phyloP scores from a whole-genome alignment of 2,113 vertebrate genomes.

The Erinaceus europaeus region DNA sequence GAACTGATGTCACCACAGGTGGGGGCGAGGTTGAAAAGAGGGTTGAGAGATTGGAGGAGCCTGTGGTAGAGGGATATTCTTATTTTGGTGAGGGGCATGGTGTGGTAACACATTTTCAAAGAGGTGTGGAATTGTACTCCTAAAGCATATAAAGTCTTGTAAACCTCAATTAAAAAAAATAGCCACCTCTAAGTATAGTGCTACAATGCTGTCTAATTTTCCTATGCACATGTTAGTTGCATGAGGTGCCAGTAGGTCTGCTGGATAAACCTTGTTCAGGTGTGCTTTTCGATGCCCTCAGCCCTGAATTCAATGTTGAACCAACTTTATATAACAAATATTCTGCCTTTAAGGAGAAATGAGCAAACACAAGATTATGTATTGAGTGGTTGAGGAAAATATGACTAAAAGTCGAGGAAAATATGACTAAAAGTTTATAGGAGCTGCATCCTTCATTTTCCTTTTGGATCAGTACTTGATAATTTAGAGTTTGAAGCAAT shows the following conservation, averaged over 20 bases:
- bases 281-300: not conserved
- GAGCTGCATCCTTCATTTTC: not conserved
- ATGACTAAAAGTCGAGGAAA: not conserved
- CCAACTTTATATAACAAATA: not conserved
- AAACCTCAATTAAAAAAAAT: too few relatives aligned
- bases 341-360: not conserved
- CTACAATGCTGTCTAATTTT: not conserved
- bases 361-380: not conserved
- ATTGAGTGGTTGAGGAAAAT: not conserved
- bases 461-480: not conserved
- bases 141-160: too few relatives aligned
- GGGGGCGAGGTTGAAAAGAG: too few relatives aligned
- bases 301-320: not conserved
- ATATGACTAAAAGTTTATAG: not conserved
- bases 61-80: too few relatives aligned
- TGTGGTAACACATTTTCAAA: too few relatives aligned
- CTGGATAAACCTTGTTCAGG: not conserved
- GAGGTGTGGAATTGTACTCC: too few relatives aligned
- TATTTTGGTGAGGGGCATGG: too few relatives aligned
- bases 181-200: too few relatives aligned
- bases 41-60: too few relatives aligned
- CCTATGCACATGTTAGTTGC: not conserved
- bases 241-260: not conserved
- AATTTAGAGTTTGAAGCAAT: not conserved
- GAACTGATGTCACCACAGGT: too few relatives aligned